phyloP scores from a whole-genome alignment of 2,113 vertebrate genomes.

The Sebastes schlegelii region DNA sequence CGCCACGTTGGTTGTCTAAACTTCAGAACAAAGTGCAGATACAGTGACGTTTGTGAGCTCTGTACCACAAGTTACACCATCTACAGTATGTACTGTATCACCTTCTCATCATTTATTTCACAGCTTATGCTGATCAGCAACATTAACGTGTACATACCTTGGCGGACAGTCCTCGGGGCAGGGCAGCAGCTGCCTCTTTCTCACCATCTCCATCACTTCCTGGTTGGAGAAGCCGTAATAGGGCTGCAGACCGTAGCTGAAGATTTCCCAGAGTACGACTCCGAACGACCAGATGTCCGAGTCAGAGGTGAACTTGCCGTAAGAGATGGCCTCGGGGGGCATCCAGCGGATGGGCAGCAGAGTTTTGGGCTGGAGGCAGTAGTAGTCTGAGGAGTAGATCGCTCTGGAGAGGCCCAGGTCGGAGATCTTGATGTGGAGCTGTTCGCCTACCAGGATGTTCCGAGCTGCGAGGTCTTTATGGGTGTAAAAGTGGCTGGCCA shows the following conservation, averaged over 20 bases:
- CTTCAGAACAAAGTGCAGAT: background rate
- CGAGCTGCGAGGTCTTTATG: slow-evolving; percentile 97
- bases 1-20: background rate
- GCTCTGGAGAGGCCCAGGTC: slow-evolving; percentile 97
- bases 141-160: slow-evolving; percentile 49
- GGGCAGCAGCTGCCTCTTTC: slow-evolving; percentile 93
- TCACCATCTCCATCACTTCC: slow-evolving; percentile 98
- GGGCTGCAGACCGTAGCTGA: slow-evolving; percentile 97
- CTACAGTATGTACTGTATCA: background rate
- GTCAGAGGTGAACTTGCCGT: slow-evolving; percentile 96
- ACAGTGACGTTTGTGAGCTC: background rate
- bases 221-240: slow-evolving; percentile 98
- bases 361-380: slow-evolving; percentile 91
- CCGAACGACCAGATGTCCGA: slow-evolving; percentile 98
- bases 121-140: background rate
- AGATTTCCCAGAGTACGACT: slow-evolving; percentile 97
- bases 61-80: background rate
- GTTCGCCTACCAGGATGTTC: slow-evolving; percentile 96
- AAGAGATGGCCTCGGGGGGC: slow-evolving; percentile 94
- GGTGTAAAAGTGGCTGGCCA: slow-evolving; percentile 92
- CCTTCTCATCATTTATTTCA: background rate
- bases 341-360: slow-evolving; percentile 98
- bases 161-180: slow-evolving; percentile 98
- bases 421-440: slow-evolving; percentile 96
- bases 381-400: slow-evolving; percentile 96